phyloP scores from a whole-genome alignment of 2,888 invertebrate species.

The Mesorhabditis spiculigera region DNA sequence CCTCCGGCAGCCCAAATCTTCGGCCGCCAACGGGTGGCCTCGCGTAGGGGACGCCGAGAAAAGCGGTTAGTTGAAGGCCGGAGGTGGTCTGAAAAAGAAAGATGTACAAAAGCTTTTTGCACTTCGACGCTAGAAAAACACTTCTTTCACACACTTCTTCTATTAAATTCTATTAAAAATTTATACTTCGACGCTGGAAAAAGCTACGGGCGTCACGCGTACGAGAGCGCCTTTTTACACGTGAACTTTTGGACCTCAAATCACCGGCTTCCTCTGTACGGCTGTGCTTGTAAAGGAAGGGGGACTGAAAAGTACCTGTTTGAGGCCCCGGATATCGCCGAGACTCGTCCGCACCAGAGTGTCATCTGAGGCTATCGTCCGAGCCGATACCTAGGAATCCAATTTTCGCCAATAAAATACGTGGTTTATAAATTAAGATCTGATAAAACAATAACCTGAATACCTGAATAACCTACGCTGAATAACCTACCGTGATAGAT shows the following conservation, averaged over 20 bases:
- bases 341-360: not conserved
- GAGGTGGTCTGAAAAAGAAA: conserved; percentile 28
- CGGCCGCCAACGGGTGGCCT: conserved; percentile 43
- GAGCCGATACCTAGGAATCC: not conserved
- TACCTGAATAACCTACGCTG: too few relatives aligned
- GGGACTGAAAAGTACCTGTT: not conserved
- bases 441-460: too few relatives aligned
- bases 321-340: not conserved
- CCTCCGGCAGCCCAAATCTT: conserved; percentile 48
- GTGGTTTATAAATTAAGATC: not conserved
- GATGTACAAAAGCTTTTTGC: not conserved
- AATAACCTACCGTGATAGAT: too few relatives aligned
- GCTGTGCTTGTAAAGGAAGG: too few relatives aligned
- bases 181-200: too few relatives aligned
- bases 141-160: too few relatives aligned
- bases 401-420: not conserved
- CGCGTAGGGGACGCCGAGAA: conserved; percentile 55
- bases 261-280: too few relatives aligned
- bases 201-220: too few relatives aligned
- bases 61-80: conserved; percentile 34
- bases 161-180: too few relatives aligned
- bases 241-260: too few relatives aligned
- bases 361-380: not conserved
- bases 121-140: too few relatives aligned
- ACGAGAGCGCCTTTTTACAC: too few relatives aligned